Evolutionary conservation across 2,113 vertebrate species (phyloP).

Genomic region (Lepisosteus osseus): DNA sequence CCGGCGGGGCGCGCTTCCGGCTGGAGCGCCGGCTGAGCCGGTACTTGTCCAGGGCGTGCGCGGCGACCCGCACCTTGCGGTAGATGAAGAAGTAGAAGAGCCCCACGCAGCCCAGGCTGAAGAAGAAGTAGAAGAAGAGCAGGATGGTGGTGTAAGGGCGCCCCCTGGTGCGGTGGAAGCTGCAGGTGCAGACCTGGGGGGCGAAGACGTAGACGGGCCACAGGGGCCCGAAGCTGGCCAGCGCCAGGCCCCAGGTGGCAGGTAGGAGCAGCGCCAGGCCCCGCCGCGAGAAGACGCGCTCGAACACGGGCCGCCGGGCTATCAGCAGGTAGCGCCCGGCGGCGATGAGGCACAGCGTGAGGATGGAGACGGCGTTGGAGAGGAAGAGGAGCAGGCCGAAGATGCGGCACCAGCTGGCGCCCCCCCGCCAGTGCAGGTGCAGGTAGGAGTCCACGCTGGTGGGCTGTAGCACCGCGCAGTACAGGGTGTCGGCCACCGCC

Average conservation of each 20-base stretch:
- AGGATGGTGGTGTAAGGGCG: conserved; percentile 79
- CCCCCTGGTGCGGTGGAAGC: conserved; percentile 75
- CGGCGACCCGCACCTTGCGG: conserved; percentile 62
- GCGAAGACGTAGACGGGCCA: conserved; percentile 75
- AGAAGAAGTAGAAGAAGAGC: conserved; percentile 75
- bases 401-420: conserved; percentile 65
- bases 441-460: conserved; percentile 79
- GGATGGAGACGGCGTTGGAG: conserved; percentile 80
- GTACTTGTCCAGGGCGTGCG: conserved; percentile 65
- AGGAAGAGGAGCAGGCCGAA: conserved; percentile 80
- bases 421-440: conserved; percentile 72
- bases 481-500: conserved; percentile 75
- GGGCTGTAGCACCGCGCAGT: conserved; percentile 79
- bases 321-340: conserved; percentile 77
- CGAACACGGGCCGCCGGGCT: conserved; percentile 60
- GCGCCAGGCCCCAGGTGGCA: conserved; percentile 63
- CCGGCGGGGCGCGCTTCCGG: conserved; percentile 40
- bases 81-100: conserved; percentile 81
- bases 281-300: conserved; percentile 60
- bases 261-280: conserved; percentile 57
- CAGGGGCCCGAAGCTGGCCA: conserved; percentile 74
- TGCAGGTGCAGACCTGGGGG: conserved; percentile 82
- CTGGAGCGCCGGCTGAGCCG: conserved; percentile 55
- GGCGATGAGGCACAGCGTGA: conserved; percentile 79
- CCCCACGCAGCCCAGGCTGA: conserved; percentile 73